Percentiles rank a stretch among this genome's conserved stretches.
phyloP scores from a whole-genome alignment of 1,140 invertebrate genomes.

The Drosophila yakuba region DNA sequence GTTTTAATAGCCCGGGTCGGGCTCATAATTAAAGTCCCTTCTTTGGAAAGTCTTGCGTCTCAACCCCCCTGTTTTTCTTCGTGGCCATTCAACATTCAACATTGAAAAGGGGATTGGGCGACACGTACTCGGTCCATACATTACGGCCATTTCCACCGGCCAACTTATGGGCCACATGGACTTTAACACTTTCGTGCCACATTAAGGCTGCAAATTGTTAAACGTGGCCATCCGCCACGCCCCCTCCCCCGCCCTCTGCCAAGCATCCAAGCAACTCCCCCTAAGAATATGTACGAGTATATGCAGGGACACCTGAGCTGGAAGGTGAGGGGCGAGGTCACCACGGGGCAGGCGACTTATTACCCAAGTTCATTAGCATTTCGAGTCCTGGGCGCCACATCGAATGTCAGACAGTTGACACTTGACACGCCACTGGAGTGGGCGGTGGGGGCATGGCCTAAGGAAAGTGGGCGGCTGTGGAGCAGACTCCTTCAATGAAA shows the following conservation, averaged over 20 bases:
- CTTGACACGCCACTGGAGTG: conserved; percentile 37
- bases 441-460: background rate
- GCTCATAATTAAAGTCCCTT: conserved; percentile 69
- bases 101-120: conserved; percentile 43
- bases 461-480: background rate
- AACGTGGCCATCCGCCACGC: conserved; percentile 54
- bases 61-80: background rate
- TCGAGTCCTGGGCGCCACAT: conserved; percentile 41
- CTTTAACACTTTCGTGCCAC: conserved; percentile 79
- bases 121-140: conserved; percentile 73
- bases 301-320: conserved; percentile 19
- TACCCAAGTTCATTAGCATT: conserved; percentile 80
- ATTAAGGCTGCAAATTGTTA: conserved; percentile 79
- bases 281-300: background rate
- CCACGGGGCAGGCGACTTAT: conserved; percentile 36
- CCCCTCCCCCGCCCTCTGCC: background rate
- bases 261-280: background rate
- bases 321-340: conserved; percentile 8
- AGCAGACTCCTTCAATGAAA: background rate
- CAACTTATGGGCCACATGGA: conserved; percentile 73
- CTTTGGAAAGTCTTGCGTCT: background rate
- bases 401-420: conserved; percentile 60
- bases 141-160: conserved; percentile 64
- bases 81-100: conserved; percentile 10
- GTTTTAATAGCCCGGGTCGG: conserved; percentile 75